phyloP scores from a whole-genome alignment of 37 sponge, comb jelly and placozoan genomes.

The Oscarella lobularis region DNA sequence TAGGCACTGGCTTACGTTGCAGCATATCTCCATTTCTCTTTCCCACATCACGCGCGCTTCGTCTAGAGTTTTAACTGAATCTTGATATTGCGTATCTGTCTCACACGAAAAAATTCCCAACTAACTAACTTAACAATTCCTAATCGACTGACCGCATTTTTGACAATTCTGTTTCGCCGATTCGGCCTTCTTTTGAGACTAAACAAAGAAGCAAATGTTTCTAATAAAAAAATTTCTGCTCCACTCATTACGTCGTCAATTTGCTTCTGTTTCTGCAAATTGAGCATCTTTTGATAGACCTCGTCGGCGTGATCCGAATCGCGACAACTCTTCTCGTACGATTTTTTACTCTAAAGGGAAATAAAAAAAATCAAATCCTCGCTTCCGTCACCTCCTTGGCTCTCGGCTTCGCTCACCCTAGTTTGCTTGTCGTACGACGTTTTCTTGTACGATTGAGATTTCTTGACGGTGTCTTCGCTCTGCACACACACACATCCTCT shows the following conservation, averaged over 20 bases:
- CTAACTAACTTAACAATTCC: too few relatives aligned
- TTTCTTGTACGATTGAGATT: background rate
- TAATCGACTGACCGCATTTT: background rate
- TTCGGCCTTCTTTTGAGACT: background rate
- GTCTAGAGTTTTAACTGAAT: constrained; percentile 53
- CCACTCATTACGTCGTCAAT: background rate
- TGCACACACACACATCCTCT: background rate
- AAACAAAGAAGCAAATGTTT: background rate
- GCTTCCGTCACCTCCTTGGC: too few relatives aligned
- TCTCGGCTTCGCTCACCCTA: background rate
- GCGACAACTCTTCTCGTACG: constrained; percentile 54
- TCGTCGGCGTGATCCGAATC: constrained; percentile 78
- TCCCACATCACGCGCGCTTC: constrained; percentile 72
- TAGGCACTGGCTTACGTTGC: constrained; percentile 28
- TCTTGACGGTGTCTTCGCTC: constrained; percentile 64
- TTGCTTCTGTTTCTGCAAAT: background rate
- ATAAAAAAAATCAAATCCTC: too few relatives aligned
- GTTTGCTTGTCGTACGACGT: background rate
- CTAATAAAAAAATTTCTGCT: background rate
- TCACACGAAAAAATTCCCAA: too few relatives aligned
- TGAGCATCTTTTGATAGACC: background rate
- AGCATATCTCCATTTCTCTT: constrained; percentile 73
- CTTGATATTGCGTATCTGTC: constrained; percentile 56
- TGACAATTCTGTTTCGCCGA: background rate
- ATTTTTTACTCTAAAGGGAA: constrained; percentile 22